phyloP scores from a whole-genome alignment of 2,888 invertebrate species.

The Lasius platythorax region DNA sequence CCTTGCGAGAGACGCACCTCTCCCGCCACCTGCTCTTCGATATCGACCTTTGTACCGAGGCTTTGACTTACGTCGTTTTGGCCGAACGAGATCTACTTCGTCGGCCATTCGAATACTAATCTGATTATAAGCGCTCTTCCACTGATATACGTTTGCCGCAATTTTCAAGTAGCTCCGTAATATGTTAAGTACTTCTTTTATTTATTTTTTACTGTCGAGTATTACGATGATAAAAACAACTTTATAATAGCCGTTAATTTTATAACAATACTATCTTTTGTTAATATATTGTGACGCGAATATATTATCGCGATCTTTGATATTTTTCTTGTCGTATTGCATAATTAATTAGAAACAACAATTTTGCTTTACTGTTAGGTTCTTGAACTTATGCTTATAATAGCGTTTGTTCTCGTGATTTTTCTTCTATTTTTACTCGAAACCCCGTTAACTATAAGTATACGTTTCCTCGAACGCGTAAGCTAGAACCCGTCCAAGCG shows the following conservation, averaged over 20 bases:
- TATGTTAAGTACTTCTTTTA: not conserved
- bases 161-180: not conserved
- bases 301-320: not conserved
- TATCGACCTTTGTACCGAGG: constrained; percentile 73
- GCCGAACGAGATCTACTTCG: constrained; percentile 53
- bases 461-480: constrained; percentile 48
- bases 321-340: not conserved
- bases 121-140: constrained; percentile 38
- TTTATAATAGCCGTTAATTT: not conserved
- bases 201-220: not conserved
- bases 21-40: constrained; percentile 70
- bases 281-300: not conserved
- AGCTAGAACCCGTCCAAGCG: constrained; percentile 47
- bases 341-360: constrained; percentile 11
- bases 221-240: not conserved
- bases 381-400: not conserved
- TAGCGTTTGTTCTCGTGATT: not conserved
- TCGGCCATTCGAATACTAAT: constrained; percentile 47
- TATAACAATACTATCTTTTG: not conserved
- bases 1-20: constrained; percentile 73
- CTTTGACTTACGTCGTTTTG: constrained; percentile 66
- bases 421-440: constrained; percentile 34
- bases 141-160: not conserved
- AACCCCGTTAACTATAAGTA: constrained; percentile 42
- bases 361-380: not conserved